Conservation (phyloP, 2,888 invertebrate species). For the Aelia acuminata region DNA sequence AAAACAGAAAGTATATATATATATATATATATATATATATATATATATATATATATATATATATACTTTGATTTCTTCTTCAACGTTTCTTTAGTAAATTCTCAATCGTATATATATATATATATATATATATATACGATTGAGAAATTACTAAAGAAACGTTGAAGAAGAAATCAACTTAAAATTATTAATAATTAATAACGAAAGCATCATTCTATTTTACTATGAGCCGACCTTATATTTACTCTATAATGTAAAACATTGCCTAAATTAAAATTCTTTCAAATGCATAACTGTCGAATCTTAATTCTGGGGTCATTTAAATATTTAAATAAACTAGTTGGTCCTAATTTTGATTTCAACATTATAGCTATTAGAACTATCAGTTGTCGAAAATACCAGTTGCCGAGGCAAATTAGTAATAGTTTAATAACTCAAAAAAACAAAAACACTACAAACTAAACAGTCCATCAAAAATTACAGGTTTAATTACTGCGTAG, state of each 20-base stretch:
- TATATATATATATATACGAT: too few species aligned
- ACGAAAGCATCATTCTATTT: background rate
- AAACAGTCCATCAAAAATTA: constrained; percentile 26
- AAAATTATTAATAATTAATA: too few species aligned
- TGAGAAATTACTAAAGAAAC: too few species aligned
- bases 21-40: too few species aligned
- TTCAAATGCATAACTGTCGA: background rate
- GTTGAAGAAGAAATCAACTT: too few species aligned
- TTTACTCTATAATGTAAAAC: background rate
- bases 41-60: too few species aligned
- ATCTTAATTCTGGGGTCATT: background rate
- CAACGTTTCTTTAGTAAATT: too few species aligned
- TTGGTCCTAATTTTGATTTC: constrained; percentile 3
- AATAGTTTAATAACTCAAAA: constrained; percentile 39
- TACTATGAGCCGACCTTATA: background rate
- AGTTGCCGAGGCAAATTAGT: constrained; percentile 22
- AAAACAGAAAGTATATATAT: too few species aligned
- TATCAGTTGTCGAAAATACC: constrained; percentile 5
- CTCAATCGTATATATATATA: too few species aligned
- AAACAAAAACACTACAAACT: background rate
- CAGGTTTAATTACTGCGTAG: background rate
- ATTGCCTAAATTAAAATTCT: background rate
- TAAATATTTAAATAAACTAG: constrained; percentile 28
- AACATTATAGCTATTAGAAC: constrained; percentile 15
- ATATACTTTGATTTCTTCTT: too few species aligned